Evolutionary conservation across 2,797 vertebrate species (phyloP).

Genomic region (Miichthys miiuy): DNA sequence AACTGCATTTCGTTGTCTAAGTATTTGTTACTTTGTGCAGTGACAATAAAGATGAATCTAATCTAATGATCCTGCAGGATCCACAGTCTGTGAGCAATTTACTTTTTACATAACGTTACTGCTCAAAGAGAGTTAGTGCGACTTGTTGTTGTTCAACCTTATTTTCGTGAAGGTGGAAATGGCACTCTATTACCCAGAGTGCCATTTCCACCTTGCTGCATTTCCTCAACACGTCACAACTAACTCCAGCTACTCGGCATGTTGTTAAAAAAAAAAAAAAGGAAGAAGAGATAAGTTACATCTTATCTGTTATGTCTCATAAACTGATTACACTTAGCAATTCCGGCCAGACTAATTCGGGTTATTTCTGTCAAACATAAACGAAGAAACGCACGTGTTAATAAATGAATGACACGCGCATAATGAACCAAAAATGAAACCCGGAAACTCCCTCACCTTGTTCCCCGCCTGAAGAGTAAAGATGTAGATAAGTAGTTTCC

Average conservation of each 20-base stretch:
- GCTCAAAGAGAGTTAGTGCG: too few relatives aligned
- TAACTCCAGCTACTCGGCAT: background rate
- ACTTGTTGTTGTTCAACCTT: too few relatives aligned
- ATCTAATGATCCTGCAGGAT: too few relatives aligned
- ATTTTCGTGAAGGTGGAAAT: too few relatives aligned
- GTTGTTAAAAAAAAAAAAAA: background rate
- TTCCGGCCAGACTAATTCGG: rapidly evolving
- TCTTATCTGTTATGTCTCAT: background rate
- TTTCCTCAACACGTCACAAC: slow-evolving; percentile 9
- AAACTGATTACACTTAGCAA: too few relatives aligned
- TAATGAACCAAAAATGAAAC: background rate
- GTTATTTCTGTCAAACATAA: background rate
- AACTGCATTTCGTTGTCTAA: too few relatives aligned
- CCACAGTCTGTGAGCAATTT: too few relatives aligned
- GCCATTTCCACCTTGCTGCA: too few relatives aligned
- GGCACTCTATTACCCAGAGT: too few relatives aligned
- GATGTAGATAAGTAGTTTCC: background rate
- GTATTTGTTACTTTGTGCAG: too few relatives aligned
- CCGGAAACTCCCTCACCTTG: slow-evolving; percentile 45
- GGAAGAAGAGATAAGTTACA: background rate
- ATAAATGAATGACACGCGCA: background rate
- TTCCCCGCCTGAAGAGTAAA: background rate
- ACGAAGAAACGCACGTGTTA: background rate
- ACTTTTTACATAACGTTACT: too few relatives aligned
- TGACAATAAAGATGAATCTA: too few relatives aligned